These are phyloP conservation scores for Malachius bipustulatus DNA, from an alignment of 2,888 invertebrate species.

Conservation along the genomic window DNA sequence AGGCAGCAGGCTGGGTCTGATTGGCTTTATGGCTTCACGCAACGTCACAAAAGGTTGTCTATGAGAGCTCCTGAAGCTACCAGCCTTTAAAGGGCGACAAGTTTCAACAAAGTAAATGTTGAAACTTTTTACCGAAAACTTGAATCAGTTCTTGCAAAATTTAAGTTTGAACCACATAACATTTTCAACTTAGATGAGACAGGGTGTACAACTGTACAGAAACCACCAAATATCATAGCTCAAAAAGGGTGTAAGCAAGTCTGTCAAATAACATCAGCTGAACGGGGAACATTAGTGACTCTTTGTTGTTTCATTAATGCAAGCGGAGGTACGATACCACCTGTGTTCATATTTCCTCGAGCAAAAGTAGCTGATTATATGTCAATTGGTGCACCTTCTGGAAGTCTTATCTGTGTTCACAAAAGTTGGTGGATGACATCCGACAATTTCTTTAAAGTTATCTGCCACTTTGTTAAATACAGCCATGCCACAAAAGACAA, in stretches of 20 bases:
- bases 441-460: conserved; percentile 22
- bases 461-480: conserved; percentile 26
- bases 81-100: conserved; percentile 1
- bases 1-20: too few species aligned
- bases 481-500: conserved; percentile 24
- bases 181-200: conserved; percentile 2
- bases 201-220: conserved; percentile 4
- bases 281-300: conserved; percentile 29
- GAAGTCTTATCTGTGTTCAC: conserved; percentile 25
- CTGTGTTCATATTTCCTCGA: conserved; percentile 30
- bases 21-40: too few species aligned
- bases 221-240: conserved; percentile 17
- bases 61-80: conserved; percentile 3
- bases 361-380: conserved; percentile 26
- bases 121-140: conserved; percentile 1
- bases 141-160: conserved; percentile 1
- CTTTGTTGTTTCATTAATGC: conserved; percentile 27
- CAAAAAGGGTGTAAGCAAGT: conserved; percentile 28
- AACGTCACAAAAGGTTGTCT: too few species aligned
- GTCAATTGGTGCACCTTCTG: conserved; percentile 28
- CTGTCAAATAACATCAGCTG: conserved; percentile 27
- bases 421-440: conserved; percentile 28
- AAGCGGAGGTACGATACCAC: conserved; percentile 27
- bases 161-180: conserved; percentile 4
- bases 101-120: conserved; percentile 5